Base-by-base conservation (phyloP, 2,888 invertebrate genomes). In the Lasioglossum oenotherae region DNA sequence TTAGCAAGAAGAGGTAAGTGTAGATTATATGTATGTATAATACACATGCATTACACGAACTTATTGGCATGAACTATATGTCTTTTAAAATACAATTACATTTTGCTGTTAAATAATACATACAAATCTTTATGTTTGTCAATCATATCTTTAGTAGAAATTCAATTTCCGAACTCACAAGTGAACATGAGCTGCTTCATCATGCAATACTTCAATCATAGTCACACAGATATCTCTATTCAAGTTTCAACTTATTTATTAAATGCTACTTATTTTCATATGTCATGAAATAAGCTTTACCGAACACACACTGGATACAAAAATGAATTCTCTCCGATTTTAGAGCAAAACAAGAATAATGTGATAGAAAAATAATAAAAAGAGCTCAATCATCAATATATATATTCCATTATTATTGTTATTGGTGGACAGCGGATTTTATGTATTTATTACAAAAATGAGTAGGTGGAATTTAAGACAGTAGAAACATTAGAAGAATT, bases 1-100 rank as follows among this genome's bases (percentile, higher is more conserved):
- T 88, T 94, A 67, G 92, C 93, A 4, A 92, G 92, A 89, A 91
- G 92, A 92, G 94, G 94, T 94, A 35, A 81, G 85, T 85, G 75
- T n/a, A 38, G 3, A n/a, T 41, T 41, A 64, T 19, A 8, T 3
- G 19, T 64, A 31, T 31, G 27, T 14, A 60, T 12, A 38, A 67
- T 4, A 80, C 12, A 16, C 35, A 23, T 80, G 77, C 84, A 81
- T 84, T 72, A 72, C 31, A 35, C 23, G 44, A 49, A 72, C 44
- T 60, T 60, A 16, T 72, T 60, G 27, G 78, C 82, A 78, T 80
- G 82, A 41, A 72, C 41, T 31, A 14, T 16, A 53, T 27, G 60
- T 23, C 60, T 67, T 44, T 46, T 46, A 53, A 44, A 57, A 19
- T 44, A 35, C 31, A 35, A 49, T 41, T 53, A 27, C 57, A 57